These are phyloP conservation scores for Apodemia hepburni DNA, from an alignment of 2,888 invertebrate genomes.

Conservation along the genomic window DNA sequence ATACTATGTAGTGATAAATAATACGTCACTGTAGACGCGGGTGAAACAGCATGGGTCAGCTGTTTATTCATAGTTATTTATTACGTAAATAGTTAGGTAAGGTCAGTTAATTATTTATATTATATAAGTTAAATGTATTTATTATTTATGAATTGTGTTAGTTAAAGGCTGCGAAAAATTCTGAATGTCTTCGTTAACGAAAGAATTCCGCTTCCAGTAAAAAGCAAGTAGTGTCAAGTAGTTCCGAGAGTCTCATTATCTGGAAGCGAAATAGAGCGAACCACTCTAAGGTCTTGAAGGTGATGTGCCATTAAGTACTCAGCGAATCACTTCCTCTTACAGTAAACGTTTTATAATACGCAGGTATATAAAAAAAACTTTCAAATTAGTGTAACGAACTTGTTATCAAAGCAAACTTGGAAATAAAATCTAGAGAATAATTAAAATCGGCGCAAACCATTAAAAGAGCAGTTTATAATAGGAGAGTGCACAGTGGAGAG, in stretches of 20 bases:
- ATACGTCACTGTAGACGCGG: too few species aligned
- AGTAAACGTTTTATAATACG: conserved; percentile 1
- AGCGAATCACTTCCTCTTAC: neutral
- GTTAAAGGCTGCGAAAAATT: conserved; percentile 15
- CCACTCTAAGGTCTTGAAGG: conserved; percentile 24
- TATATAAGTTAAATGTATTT: neutral
- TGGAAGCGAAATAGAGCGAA: conserved; percentile 25
- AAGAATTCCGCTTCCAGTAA: conserved; percentile 27
- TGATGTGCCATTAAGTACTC: conserved; percentile 1
- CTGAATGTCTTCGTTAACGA: conserved; percentile 49
- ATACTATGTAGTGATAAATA: too few species aligned
- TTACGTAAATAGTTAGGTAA: too few species aligned
- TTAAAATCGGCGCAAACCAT: conserved; percentile 75
- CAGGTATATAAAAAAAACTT: neutral
- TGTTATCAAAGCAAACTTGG: conserved; percentile 36
- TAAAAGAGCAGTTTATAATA: conserved; percentile 79
- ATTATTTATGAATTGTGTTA: neutral
- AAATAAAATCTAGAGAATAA: conserved; percentile 63
- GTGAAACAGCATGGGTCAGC: too few species aligned
- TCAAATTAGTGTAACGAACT: conserved; percentile 1
- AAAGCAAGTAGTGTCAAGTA: conserved; percentile 21
- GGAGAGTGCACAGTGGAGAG: conserved; percentile 72
- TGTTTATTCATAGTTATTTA: too few species aligned
- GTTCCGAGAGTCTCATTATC: conserved; percentile 27
- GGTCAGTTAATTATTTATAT: too few species aligned